Base-by-base conservation (phyloP, 2,113 vertebrate genomes). In the Rhinogobius similis region DNA sequence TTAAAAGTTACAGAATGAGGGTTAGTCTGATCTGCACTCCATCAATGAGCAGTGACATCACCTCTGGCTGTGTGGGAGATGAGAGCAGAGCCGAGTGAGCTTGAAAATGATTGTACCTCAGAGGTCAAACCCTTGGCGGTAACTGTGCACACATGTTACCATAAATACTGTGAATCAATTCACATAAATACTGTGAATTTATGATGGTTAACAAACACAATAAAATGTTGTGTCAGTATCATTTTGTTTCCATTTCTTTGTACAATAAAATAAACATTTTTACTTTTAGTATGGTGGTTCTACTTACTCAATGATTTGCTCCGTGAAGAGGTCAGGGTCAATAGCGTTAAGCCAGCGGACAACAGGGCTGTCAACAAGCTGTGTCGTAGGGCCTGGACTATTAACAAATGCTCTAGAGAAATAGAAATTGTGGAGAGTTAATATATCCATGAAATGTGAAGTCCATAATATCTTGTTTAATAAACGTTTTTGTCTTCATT, bases 271-370 rank as follows among this genome's bases (percentile, higher is more conserved):
- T 56, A 13, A 41, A 63, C 39, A 77, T 69, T 43, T 77, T 23
- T 24, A 36, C 32, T 62, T 75, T 62, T 55, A 67, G 64, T 72
- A 70, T 75, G 78, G 64, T 24, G 74, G 38, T 73, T 77, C 82
- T 72, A 78, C 80, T 65, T 94, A 94, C 93, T 84, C 81, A 44
- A 76, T 32, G 46, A 67, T 68, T 65, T 81, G 79, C 48, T 87
- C 77, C 23, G 92, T 78, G 83, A 90, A 93, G 65, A 90, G 64
- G 18, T 83, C 90, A 24, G 94, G 92, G 58, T 93, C 87, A 71
- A 98, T 85, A 70, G 91, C 94, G 66, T 83, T 92, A 39, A 96
- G 71, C 97, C 97, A 99, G 18, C 84, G 85, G 53, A 83, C 65
- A 65, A 63, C 67, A 58, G 88, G 82, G 59, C 84, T 85, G 62